Base-by-base conservation (phyloP, 1,140 invertebrate genomes). In the Chrysoperla carnea region DNA sequence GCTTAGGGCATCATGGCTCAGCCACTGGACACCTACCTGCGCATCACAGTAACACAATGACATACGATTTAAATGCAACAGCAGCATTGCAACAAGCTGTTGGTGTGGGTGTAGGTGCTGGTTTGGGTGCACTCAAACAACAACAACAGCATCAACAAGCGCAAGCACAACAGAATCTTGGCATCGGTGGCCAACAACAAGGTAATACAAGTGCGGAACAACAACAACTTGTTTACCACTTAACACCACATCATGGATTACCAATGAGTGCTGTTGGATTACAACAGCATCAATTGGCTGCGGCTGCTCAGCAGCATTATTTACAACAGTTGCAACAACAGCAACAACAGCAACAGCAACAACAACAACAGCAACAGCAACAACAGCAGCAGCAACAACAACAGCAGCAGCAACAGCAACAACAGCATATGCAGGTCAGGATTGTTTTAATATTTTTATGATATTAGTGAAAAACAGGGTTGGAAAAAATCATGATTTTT, bases 81-180 rank as follows among this genome's bases (percentile, higher is more conserved):
- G 65, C 73, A 54, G 58, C 72, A 55, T 72, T 71, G 62, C 66
- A 73, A 29, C 73, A 73, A 53, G 73, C 70, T 48, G 68, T 63
- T 56, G 61, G 62, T 48, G 33, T 23, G 40, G 44, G 7, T 29
- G 23, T n/a, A 53, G 73, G 70, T 48, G 68, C 62, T 56, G 61
- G 62, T 47, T 15, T 23, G 40, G 44, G 7, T 31, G 27, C 37
- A 40, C n/a, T 33, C 8, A 33, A 33, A 33, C 31, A 33, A 33
- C 31, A 33, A 12, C 31, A 9, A 6, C 17, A 23, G 17, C 17
- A 23, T 23, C 17, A 23, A 23, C 17, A 23, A 23, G 17, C 17
- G 17, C 17, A 23, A 23, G 17, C 17, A 2, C 17, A 23, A 23
- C 17, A 23, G 13, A 35, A 43, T 43, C 38, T 14, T 9, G 44